Evolutionary conservation across 2,113 vertebrate genomes (phyloP).

Genomic region (Apteryx mantelli): DNA sequence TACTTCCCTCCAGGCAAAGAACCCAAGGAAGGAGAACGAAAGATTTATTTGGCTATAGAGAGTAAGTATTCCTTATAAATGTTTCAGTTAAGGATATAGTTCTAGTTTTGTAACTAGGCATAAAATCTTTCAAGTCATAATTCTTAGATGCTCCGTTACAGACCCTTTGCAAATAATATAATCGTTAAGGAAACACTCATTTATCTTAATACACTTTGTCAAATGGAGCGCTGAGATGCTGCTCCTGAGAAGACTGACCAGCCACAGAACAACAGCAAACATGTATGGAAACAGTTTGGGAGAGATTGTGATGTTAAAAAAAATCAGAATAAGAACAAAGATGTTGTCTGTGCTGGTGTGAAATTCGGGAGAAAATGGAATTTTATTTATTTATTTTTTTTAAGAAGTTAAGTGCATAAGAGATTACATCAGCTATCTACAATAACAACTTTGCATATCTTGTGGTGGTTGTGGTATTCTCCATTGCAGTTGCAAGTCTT

Average conservation of each 20-base stretch:
- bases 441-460: not conserved
- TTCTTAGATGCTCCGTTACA: not conserved
- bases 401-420: not conserved
- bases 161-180: not conserved
- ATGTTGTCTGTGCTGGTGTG: not conserved
- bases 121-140: not conserved
- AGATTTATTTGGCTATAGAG: constrained; percentile 99
- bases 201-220: not conserved
- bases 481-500: not conserved
- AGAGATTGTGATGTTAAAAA: not conserved
- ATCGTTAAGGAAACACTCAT: not conserved
- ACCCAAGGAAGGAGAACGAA: constrained; percentile 96
- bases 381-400: not conserved
- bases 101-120: not conserved
- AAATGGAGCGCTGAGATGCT: not conserved
- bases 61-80: constrained; percentile 80
- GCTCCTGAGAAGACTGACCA: not conserved
- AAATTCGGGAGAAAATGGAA: not conserved
- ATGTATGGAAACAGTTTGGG: not conserved
- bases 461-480: not conserved
- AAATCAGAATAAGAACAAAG: not conserved
- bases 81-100: not conserved
- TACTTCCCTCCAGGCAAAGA: constrained; percentile 99
- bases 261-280: not conserved
- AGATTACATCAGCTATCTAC: not conserved